Conservation (phyloP, 2,888 invertebrate species). For the Nyleta sp. region DNA sequence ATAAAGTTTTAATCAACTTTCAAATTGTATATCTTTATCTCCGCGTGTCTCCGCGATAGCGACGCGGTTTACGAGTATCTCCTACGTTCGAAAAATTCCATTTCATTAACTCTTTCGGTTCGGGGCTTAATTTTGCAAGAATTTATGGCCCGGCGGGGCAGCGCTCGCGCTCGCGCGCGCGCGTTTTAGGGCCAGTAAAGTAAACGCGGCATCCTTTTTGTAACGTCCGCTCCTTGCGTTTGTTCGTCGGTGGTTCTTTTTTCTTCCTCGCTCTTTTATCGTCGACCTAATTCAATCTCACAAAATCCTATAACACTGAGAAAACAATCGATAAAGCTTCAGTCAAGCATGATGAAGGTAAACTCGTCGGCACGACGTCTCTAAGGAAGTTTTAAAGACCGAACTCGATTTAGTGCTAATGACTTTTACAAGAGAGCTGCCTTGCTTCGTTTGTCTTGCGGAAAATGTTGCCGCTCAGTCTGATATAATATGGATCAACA, state of each 20-base stretch:
- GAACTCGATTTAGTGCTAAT: slow-evolving; percentile 66
- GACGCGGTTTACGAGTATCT: slow-evolving; percentile 40
- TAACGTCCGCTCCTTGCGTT: slow-evolving; percentile 27
- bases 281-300: slow-evolving; percentile 60
- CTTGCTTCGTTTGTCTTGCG: slow-evolving; percentile 65
- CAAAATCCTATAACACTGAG: slow-evolving; percentile 61
- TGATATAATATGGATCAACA: slow-evolving; percentile 64
- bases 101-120: slow-evolving; percentile 57
- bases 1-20: slow-evolving; percentile 59
- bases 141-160: slow-evolving; percentile 32
- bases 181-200: slow-evolving; percentile 52
- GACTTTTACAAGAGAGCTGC: slow-evolving; percentile 66
- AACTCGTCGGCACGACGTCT: slow-evolving; percentile 54
- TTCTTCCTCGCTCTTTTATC: slow-evolving; percentile 46
- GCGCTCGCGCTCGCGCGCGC: slow-evolving; percentile 16
- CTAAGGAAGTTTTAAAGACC: slow-evolving; percentile 61
- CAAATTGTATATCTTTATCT: slow-evolving; percentile 51
- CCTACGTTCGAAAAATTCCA: slow-evolving; percentile 57
- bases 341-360: slow-evolving; percentile 63
- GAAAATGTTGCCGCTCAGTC: slow-evolving; percentile 56
- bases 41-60: slow-evolving; percentile 25
- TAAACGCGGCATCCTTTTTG: slow-evolving; percentile 42
- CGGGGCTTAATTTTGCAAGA: slow-evolving; percentile 47
- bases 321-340: slow-evolving; percentile 66
- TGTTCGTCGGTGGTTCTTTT: slow-evolving; percentile 21